phyloP scores from a whole-genome alignment of 2,797 vertebrate species.

The Melanotaenia pygmaea region DNA sequence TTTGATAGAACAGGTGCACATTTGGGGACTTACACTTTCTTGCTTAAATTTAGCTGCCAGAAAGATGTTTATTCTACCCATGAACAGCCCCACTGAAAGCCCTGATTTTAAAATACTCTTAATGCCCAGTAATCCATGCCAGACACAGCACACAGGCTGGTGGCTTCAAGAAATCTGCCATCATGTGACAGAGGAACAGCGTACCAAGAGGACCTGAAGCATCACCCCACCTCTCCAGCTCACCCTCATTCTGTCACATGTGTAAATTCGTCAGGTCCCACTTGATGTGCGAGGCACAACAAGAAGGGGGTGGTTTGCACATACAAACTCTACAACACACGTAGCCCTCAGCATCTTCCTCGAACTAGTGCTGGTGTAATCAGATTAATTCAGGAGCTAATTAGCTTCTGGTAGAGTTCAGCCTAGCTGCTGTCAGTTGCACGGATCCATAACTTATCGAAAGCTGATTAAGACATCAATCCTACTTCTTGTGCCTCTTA shows the following conservation, averaged over 20 bases:
- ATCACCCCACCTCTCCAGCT: conserved; percentile 16
- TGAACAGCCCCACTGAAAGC: background rate
- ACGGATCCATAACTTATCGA: conserved; percentile 71
- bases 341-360: conserved; percentile 33
- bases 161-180: conserved; percentile 30
- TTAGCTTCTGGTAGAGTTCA: conserved; percentile 46
- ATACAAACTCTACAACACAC: conserved; percentile 37
- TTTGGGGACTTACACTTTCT: conserved; percentile 3
- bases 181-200: conserved; percentile 36
- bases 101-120: background rate
- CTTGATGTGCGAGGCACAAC: conserved; percentile 10
- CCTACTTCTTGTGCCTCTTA: conserved; percentile 52
- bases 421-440: conserved; percentile 43
- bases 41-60: background rate
- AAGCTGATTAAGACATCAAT: conserved; percentile 76
- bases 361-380: conserved; percentile 58
- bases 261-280: conserved; percentile 49
- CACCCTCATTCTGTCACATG: conserved; percentile 66
- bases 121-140: conserved; percentile 21
- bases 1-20: conserved; percentile 4
- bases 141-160: background rate
- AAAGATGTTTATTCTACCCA: background rate
- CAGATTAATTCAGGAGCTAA: conserved; percentile 70
- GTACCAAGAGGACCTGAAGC: conserved; percentile 14
- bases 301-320: conserved; percentile 8